Percentiles rank a stretch among this genome's conserved stretches.
These are phyloP conservation scores for Trissoscelio sp. DNA, from an alignment of 2,888 invertebrate genomes.

Conservation along the genomic window DNA sequence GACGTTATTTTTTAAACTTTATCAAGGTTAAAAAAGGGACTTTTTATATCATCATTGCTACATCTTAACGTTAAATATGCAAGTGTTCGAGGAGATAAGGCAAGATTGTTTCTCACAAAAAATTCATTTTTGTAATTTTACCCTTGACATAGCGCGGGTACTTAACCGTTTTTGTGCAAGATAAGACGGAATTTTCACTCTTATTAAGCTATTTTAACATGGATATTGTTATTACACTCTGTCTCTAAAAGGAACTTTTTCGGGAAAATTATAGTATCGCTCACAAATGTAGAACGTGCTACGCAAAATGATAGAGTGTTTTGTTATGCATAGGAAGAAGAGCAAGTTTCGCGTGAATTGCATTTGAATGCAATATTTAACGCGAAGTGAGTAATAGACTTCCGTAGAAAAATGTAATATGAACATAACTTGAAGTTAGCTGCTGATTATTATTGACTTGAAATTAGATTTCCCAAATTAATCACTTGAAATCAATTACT, in stretches of 20 bases:
- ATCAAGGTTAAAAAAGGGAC: slow-evolving; percentile 8
- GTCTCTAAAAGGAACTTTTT: not conserved
- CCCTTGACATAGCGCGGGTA: not conserved
- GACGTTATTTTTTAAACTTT: not conserved
- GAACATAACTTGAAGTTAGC: not conserved
- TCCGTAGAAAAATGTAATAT: not conserved
- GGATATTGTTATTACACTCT: not conserved
- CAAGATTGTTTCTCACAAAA: no score
- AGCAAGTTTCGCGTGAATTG: slow-evolving; percentile 1
- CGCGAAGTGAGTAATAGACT: not conserved
- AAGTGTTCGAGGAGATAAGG: no score
- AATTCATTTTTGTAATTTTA: not conserved
- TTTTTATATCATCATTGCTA: not conserved
- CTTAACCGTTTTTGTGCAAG: not conserved
- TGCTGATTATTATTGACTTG: no score
- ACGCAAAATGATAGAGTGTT: slow-evolving; percentile 4
- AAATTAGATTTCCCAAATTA: no score
- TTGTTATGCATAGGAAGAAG: not conserved
- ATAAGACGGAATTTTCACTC: not conserved
- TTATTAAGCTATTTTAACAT: not conserved
- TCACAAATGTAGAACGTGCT: slow-evolving; percentile 16
- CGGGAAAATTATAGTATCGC: slow-evolving; percentile 13
- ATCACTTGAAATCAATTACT: no score
- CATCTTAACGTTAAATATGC: no score
- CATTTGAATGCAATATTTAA: slow-evolving; percentile 11